phyloP scores from a whole-genome alignment of 2,113 vertebrate genomes.

The Phrynosoma blainvillii region DNA sequence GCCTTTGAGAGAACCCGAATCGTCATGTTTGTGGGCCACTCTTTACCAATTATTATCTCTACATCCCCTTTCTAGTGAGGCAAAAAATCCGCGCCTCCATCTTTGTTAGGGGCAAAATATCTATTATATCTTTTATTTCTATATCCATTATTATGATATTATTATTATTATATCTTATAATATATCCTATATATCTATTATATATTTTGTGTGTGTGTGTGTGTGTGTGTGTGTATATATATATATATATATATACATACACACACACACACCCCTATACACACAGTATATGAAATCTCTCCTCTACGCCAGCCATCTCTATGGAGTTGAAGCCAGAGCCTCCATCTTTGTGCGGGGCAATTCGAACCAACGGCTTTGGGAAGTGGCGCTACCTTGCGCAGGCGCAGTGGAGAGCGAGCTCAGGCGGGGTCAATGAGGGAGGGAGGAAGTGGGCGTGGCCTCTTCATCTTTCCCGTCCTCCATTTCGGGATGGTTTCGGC shows the following conservation, averaged over 20 bases:
- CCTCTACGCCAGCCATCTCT: too few species aligned
- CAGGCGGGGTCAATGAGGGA: background rate
- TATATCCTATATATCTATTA: too few species aligned
- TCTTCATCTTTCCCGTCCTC: background rate
- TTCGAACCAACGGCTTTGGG: background rate
- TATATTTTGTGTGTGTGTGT: too few species aligned
- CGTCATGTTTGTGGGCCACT: background rate
- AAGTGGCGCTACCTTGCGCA: background rate
- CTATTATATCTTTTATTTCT: too few species aligned
- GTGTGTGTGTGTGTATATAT: too few species aligned
- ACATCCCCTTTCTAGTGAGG: background rate
- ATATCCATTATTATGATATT: too few species aligned
- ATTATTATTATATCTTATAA: too few species aligned
- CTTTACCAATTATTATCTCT: background rate
- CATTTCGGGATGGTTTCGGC: background rate
- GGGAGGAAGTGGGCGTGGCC: background rate
- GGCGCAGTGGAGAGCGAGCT: background rate
- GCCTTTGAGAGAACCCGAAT: too few species aligned
- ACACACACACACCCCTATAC: too few species aligned
- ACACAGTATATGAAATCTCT: too few species aligned
- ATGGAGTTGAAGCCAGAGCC: background rate
- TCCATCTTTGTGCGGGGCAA: slow-evolving; percentile 10
- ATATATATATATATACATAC: too few species aligned
- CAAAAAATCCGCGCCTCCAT: slow-evolving; percentile 16
- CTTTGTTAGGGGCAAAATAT: slow-evolving; percentile 26